Conservation (phyloP, 2,888 invertebrate genomes). For the Drosophila siamana region DNA sequence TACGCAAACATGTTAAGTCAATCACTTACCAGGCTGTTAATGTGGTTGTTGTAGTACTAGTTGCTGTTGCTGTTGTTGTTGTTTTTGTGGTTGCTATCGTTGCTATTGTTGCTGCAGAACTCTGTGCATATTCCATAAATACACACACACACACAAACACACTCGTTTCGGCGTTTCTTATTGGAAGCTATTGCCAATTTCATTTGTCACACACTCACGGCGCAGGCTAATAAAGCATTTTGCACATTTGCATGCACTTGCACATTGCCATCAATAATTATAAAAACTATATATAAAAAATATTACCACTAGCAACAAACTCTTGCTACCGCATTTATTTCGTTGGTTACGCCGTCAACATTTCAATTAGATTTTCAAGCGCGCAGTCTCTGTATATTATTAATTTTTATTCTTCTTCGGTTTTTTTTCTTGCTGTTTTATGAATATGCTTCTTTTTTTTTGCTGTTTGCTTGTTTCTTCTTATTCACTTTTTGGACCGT, state of each 20-base stretch:
- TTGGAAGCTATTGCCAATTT: constrained; percentile 58
- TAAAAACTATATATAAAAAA: constrained; percentile 3
- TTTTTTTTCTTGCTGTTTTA: constrained; percentile 25
- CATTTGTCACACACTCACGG: constrained; percentile 60
- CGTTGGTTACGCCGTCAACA: constrained; percentile 59
- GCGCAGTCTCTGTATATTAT: constrained; percentile 20
- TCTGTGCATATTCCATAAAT: constrained; percentile 61
- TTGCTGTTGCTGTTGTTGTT: constrained; percentile 23
- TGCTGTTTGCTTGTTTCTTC: constrained; percentile 30
- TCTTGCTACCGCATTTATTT: constrained; percentile 35
- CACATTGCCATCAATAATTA: constrained; percentile 52
- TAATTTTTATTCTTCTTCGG: constrained; percentile 1
- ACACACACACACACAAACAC: constrained; percentile 36
- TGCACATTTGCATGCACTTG: constrained; percentile 72
- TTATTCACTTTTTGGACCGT: constrained; percentile 67
- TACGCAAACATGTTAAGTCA: constrained; percentile 17
- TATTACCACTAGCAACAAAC: constrained; percentile 3
- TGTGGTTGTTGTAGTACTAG: constrained; percentile 18
- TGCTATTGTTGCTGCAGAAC: constrained; percentile 19
- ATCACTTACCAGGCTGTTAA: constrained; percentile 43
- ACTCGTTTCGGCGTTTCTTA: constrained; percentile 37
- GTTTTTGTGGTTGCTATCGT: no score
- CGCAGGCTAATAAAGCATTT: constrained; percentile 42
- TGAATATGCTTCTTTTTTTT: constrained; percentile 24
- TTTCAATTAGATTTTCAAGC: constrained; percentile 64